Evolutionary conservation across 2,888 invertebrate genomes (phyloP).

Genomic region (Hesperia comma): DNA sequence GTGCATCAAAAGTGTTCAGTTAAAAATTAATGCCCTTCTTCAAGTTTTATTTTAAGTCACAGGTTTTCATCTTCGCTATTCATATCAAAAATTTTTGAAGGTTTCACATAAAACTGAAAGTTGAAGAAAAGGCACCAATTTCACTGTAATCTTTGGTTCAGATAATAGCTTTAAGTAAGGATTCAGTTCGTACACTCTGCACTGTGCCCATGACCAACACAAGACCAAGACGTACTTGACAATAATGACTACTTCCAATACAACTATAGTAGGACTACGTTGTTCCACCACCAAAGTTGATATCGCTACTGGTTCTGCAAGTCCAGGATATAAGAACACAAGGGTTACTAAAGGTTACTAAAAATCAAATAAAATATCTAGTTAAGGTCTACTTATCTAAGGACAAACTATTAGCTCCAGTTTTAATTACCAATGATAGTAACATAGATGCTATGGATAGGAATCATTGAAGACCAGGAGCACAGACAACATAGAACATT

Average conservation of each 20-base stretch:
- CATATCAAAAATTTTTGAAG: not conserved
- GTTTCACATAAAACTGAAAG: not conserved
- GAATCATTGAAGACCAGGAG: conserved; percentile 1
- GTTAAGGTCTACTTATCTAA: not conserved
- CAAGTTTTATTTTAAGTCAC: not conserved
- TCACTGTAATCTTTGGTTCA: conserved; percentile 1
- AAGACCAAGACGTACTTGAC: conserved; percentile 71
- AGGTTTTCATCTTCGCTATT: too few species aligned
- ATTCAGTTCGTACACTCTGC: conserved; percentile 48
- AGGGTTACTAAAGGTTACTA: conserved; percentile 40
- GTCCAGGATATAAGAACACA: conserved; percentile 59
- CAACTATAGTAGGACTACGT: conserved; percentile 64
- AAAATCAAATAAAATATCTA: conserved; percentile 19
- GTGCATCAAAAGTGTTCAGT: conserved; percentile 26
- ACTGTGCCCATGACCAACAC: conserved; percentile 56
- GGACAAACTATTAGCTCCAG: not conserved
- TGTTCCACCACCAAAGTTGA: conserved; percentile 70
- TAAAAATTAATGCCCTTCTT: conserved; percentile 15
- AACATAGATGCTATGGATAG: not conserved
- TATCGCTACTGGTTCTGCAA: conserved; percentile 73
- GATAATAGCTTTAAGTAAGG: conserved; percentile 16
- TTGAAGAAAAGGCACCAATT: conserved; percentile 24
- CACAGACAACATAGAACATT: not conserved
- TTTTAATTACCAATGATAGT: too few species aligned
- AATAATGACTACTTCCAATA: conserved; percentile 54